Evolutionary conservation across 2,113 vertebrate genomes (phyloP), one percentile per base, ranked within the genome.

Genomic region (Anarrhichthys ocellatus): DNA sequence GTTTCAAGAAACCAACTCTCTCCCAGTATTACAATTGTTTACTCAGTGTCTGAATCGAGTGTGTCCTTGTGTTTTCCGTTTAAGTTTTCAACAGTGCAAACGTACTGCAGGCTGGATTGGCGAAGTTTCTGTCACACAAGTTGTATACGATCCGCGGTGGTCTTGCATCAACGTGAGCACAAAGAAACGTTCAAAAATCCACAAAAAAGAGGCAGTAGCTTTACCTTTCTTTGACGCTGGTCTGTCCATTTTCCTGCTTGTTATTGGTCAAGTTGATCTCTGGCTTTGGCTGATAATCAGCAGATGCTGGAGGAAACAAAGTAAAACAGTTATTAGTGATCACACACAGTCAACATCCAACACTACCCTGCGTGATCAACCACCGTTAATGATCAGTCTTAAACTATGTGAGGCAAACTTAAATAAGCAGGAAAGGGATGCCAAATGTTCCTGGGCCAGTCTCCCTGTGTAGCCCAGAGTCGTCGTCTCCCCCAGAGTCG

Each of bases 211-310:
- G 40, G 38, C 34, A 32, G 5, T 11, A 15, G 32, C 42, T 71
- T 78, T 89, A 95, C 95, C 94, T 93, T 79, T 94, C 92, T 9
- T 76, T 94, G 32, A 73, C 56, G 5, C 40, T 58, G 40, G 66
- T 86, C 73, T 94, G 90, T 77, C 90, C 91, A 3, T 93, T 92
- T 65, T 91, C 91, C 8, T 80, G 61, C 77, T 91, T 91, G 76
- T 89, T 91, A 22, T 92, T 89, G 76, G 89, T 29, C 72, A 87
- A 42, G 68, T 72, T 84, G 54, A 88, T 78, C 36, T 92, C 93
- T 48, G 90, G 63, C 62, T 50, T 91, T 46, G 87, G 87, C 80
- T 86, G 87, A 72, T 76, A 6, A 11, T 93, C 88, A 66, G 74
- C 81, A 82, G 90, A 83, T 20, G 29, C 91, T 90, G 54, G 11